Evolutionary conservation across 2,113 vertebrate species (phyloP).

Genomic region (Machaerirhynchus nigripectus): DNA sequence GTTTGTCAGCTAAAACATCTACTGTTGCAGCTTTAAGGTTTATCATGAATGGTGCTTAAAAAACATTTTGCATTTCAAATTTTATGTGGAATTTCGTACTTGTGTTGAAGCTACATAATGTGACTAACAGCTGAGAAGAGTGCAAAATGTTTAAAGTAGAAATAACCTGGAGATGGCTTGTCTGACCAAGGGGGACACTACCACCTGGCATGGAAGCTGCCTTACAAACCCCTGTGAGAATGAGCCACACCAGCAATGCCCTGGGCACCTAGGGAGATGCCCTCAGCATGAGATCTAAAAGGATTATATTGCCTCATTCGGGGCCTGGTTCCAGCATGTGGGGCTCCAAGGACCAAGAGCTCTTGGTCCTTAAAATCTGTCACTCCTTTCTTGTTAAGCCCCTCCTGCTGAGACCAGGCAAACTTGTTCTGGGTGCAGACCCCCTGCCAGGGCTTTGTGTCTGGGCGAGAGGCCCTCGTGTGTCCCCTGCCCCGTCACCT

Average conservation of each 20-base stretch:
- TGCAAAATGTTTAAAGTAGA: neutral
- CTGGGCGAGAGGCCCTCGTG: neutral
- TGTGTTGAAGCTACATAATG: accelerated
- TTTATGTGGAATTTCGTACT: neutral
- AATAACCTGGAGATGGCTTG: neutral
- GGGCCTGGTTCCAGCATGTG: neutral
- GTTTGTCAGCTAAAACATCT: neutral
- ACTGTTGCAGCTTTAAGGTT: neutral
- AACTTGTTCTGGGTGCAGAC: neutral
- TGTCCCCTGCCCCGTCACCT: constrained; percentile 65
- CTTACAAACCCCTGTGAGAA: neutral
- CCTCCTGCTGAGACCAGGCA: neutral
- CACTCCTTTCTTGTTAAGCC: neutral
- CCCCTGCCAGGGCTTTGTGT: neutral
- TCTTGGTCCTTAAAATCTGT: neutral
- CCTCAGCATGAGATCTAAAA: neutral
- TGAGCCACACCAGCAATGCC: neutral
- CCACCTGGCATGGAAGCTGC: neutral
- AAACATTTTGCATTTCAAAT: neutral
- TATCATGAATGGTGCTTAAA: neutral
- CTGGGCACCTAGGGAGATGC: accelerated
- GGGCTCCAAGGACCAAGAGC: neutral
- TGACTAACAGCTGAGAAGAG: neutral
- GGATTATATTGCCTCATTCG: accelerated
- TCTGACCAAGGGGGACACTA: neutral